Evolutionary conservation across 1,140 invertebrate genomes (phyloP), one percentile per base, ranked within the genome.

Genomic region (Carposina sasakii): DNA sequence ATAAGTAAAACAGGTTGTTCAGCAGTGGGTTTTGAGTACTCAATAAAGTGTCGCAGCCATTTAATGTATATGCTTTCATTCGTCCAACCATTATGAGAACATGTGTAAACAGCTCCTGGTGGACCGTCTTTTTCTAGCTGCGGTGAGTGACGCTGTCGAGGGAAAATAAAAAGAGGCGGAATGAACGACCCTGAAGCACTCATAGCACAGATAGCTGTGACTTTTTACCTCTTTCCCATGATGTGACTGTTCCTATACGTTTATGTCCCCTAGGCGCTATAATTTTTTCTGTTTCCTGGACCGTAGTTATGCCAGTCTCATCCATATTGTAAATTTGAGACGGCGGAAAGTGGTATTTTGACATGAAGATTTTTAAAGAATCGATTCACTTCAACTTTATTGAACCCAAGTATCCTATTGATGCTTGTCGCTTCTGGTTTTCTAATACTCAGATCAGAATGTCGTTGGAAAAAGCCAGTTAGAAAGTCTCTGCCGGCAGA

Each of bases 161-260:
- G 51, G 23, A 49, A 57, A 17, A 57, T 57, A 22, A 61, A 57
- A 15, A 61, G 19, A 1, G 59, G 54, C n/a, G 59, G 51, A 9
- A 54, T 34, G 20, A 34, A 57, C 8, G 16, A 21, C 2, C 54
- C 59, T 19, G 48, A 22, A 41, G 54, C 59, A 26, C 51, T 54
- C 39, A 61, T 52, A 28, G 48, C 51, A 47, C 54, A 61, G 3
- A 57, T 48, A 5, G 31, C 44, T 26, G 54, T 57, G 5, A 56
- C 36, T 1, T 61, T 15, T 50, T 54, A 23, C 58, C 54, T 39
- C 52, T 40, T 37, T 57, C 54, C 26, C 48, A 56, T 23, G 30
- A 45, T 12, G 52, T 60, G 0, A 46, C 33, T 10, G 49, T 37
- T 13, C 50, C 52, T n/a, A 60, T 46, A 6, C 49, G 36, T 40